phyloP scores from a whole-genome alignment of 2,888 invertebrate genomes.

The Thelaira solivaga region DNA sequence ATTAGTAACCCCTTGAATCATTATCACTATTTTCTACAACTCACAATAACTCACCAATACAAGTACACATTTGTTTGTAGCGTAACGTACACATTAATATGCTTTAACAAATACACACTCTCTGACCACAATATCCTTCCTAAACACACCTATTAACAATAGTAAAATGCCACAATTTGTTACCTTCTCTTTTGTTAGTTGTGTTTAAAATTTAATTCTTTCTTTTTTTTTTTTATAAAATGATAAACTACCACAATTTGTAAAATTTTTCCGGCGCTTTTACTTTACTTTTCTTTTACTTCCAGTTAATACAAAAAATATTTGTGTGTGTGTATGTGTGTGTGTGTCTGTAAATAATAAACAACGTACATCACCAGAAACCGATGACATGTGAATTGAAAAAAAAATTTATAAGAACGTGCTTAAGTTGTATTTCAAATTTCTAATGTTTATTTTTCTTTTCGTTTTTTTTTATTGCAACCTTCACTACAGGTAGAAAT shows the following conservation, averaged over 20 bases:
- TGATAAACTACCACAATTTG: constrained; percentile 37
- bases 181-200: background rate
- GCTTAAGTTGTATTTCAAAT: constrained; percentile 56
- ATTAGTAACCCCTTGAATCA: constrained; percentile 25
- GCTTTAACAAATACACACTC: background rate
- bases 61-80: background rate
- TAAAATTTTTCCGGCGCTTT: constrained; percentile 40
- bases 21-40: constrained; percentile 4
- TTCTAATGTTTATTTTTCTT: constrained; percentile 15
- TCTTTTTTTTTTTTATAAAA: background rate
- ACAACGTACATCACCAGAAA: background rate
- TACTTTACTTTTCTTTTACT: background rate
- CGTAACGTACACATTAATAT: background rate
- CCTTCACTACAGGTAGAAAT: constrained; percentile 14
- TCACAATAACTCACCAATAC: background rate
- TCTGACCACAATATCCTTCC: background rate
- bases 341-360: too few species aligned
- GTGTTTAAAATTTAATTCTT: background rate
- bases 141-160: background rate
- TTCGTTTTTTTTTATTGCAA: background rate
- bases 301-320: background rate
- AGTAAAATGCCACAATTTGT: constrained; percentile 19
- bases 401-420: constrained; percentile 35
- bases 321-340: too few species aligned
- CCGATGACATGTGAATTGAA: constrained; percentile 18